Evolutionary conservation across 2,113 vertebrate genomes (phyloP).

Genomic region (Campylorhamphus procurvoides): DNA sequence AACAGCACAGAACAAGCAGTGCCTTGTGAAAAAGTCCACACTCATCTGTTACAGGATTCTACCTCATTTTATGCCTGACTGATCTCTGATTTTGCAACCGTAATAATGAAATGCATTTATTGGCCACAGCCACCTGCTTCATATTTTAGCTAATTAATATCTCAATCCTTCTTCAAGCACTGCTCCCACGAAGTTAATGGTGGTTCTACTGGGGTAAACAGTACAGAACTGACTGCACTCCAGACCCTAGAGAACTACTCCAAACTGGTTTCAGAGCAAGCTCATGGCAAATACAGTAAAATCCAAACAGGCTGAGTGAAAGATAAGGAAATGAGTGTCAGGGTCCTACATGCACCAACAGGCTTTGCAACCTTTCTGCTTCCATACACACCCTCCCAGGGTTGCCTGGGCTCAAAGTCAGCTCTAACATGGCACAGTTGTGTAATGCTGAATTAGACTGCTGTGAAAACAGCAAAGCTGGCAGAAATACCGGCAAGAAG

Average conservation of each 20-base stretch:
- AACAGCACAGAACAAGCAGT: background rate
- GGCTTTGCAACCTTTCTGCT: background rate
- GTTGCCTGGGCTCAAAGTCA: background rate
- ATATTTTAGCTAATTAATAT: background rate
- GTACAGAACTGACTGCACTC: background rate
- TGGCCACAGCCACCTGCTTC: background rate
- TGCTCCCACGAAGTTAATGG: background rate
- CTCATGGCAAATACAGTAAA: background rate
- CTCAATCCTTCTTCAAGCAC: background rate
- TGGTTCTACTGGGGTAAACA: background rate
- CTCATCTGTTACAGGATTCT: background rate
- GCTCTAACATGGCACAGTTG: background rate
- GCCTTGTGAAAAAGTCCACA: background rate
- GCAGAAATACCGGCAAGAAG: background rate
- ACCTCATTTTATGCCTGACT: background rate
- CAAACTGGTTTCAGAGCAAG: background rate
- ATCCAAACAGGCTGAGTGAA: background rate
- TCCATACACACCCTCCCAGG: background rate
- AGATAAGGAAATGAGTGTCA: background rate
- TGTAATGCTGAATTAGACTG: background rate
- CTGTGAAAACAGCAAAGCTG: background rate
- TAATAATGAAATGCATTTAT: background rate
- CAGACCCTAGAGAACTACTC: background rate
- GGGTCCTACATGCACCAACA: background rate
- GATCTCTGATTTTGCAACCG: background rate